Base-by-base conservation (phyloP, 2,113 vertebrate genomes). In the Menidia beryllina region DNA sequence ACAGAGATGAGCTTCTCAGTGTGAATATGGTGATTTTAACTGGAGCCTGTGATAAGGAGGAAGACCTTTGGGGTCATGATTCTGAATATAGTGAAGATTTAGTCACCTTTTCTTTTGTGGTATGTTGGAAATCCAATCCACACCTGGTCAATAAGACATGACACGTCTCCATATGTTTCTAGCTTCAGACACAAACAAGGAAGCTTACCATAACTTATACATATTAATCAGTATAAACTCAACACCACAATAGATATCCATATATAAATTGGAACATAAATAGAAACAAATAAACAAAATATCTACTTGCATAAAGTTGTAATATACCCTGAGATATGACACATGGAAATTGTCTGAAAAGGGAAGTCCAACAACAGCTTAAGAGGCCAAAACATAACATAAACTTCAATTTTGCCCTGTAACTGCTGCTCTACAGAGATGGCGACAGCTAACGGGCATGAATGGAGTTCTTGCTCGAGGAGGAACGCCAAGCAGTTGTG, bases 391-490 rank as follows among this genome's bases (percentile, higher is more conserved):
- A 3, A 67, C 10, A 26, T 25, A 0, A 1, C 19, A n/a, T n/a
- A 53, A 53, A 49, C 14, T 47, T 49, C 41, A 27, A 23, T 15
- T 43, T 57, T 2, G 51, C 24, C 26, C 27, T 49, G 48, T 30
- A 47, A 34, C 30, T 34, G 47, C 27, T 43, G 59, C 19, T 66
- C 63, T 45, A 59, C 59, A 68, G 69, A 74, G 38, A 81, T 62
- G 86, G 63, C 58, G 5, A 74, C 57, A 62, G 53, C 69, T 21
- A 21, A 47, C 5, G 6, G 66, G 19, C 57, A 72, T 7, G 34
- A 75, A 45, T 66, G 78, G 72, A 51, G 62, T 82, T 61, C 67
- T 60, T 17, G 75, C 67, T 64, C 26, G 24, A 25, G 68, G 71
- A 73, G 58, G 50, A 66, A 64, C 59, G 59, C 59, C 74, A 47